Base-by-base conservation (phyloP, 2,797 vertebrate genomes). In the Microhierax caerulescens region DNA sequence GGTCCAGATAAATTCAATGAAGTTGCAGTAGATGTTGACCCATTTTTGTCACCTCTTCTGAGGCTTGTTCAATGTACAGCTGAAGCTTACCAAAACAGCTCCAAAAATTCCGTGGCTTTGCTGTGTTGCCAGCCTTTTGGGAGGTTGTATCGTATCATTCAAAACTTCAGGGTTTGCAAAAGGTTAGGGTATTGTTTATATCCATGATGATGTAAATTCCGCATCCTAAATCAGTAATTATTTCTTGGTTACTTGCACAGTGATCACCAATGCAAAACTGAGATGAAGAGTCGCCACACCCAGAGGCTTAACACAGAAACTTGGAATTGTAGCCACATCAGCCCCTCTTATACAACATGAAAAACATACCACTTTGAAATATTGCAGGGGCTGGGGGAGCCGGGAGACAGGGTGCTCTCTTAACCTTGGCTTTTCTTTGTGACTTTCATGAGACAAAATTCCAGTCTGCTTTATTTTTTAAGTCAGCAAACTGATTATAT, bases 401-500 rank as follows among this genome's bases (percentile, higher is more conserved):
- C 5, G 2, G 69, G 85, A 69, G 36, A 65, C 5, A 2, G 69
- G 85, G 67, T 94, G 81, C 69, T 95, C 84, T 91, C n/a, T 63
- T 97, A 96, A 93, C 89, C 93, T 95, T 95, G 72, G 5, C 72
- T 96, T 94, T 95, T n/a, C 60, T 79, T 80, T 5, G 7, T 86
- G 87, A 70, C 87, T 96, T 97, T 91, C 90, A 63, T 27, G 53
- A 85, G 79, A 84, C 87, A 85, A 75, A 97, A 94, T 96, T 97
- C 93, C 89, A 95, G 93, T 76, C 96, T 96, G 93, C 86, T 90
- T 93, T 97, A 91, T 97, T 97, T 97, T 96, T 97, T 86, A 95
- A 97, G 94, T 93, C 96, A 91, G 94, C 90, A 95, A 96, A 97
- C 94, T 88, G 97, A 97, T 97, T 97, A 97, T 96, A 97, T 96